Conservation (phyloP, 2,113 vertebrate species). For the Heptranchias perlo region DNA sequence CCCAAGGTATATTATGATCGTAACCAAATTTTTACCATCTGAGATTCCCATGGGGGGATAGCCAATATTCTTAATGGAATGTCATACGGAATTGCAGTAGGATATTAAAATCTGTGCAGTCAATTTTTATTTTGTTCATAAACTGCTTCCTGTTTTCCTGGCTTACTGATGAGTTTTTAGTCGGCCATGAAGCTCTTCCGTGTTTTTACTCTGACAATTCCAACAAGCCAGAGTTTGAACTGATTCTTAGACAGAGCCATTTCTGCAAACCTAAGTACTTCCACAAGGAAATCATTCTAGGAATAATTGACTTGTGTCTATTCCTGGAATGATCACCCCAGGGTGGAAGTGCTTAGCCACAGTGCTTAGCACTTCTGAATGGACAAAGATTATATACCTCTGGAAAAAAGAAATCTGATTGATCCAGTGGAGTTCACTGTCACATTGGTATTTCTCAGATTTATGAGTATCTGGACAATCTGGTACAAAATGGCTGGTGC, state of each 20-base stretch:
- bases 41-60: neutral
- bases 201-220: neutral
- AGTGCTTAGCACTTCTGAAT: neutral
- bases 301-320: slow-evolving; percentile 31
- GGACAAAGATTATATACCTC: neutral
- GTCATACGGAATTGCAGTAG: neutral
- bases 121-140: neutral
- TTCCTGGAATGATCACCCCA: slow-evolving; percentile 21
- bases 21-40: neutral
- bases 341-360: slow-evolving; percentile 14
- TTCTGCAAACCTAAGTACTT: neutral
- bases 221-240: neutral
- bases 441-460: neutral
- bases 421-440: neutral
- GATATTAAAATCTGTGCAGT: neutral
- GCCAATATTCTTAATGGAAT: neutral
- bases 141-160: neutral
- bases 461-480: neutral
- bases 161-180: neutral
- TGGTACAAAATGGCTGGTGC: neutral
- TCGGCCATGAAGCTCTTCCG: neutral
- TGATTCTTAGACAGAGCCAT: neutral
- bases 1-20: neutral
- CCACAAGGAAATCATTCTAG: slow-evolving; percentile 25
- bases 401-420: neutral